Evolutionary conservation across 2,797 vertebrate genomes (phyloP), one percentile per base, ranked within the genome.

Genomic region (Labroides dimidiatus): DNA sequence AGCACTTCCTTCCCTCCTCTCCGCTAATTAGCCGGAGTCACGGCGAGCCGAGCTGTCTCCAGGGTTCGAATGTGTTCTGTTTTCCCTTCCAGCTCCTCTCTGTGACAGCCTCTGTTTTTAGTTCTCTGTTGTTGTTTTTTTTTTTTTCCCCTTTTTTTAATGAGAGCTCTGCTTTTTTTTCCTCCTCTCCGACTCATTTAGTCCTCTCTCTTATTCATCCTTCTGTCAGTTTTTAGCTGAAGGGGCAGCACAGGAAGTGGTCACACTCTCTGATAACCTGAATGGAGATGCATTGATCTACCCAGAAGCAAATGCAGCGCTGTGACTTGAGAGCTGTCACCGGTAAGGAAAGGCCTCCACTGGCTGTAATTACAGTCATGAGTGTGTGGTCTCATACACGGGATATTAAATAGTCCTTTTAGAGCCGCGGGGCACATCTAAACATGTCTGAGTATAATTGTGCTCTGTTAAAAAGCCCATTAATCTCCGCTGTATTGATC

Each of bases 401-500:
- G 30, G 30, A 33, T 33, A 33, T 33, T 33, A 33, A 33, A 79
- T 30, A 55, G 82, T 77, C 43, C 66, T 84, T 75, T 86, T 42
- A 69, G 84, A 72, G 84, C 81, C 42, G 71, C 30, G 75, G 72
- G 80, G 30, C 47, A 68, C 79, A 65, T 80, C 81, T 77, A 72
- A 61, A 85, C 86, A 87, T 61, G 37, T 53, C 50, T 71, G 62
- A 78, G 77, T 85, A 84, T 85, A 86, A 89, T 84, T 83, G 85
- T 68, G 55, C 72, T 75, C 82, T 49, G 84, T 88, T 88, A 91
- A 87, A 78, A 86, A 64, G 73, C 63, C 80, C 83, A 86, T 90
- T 87, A 77, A 89, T 90, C 88, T 84, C 33, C n/a, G 54, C 24
- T 15, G 51, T 62, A 91, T 91, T 77, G 89, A 91, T 90, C 84